Evolutionary conservation across 2,888 invertebrate genomes (phyloP).

Genomic region (Orthosia cruda): DNA sequence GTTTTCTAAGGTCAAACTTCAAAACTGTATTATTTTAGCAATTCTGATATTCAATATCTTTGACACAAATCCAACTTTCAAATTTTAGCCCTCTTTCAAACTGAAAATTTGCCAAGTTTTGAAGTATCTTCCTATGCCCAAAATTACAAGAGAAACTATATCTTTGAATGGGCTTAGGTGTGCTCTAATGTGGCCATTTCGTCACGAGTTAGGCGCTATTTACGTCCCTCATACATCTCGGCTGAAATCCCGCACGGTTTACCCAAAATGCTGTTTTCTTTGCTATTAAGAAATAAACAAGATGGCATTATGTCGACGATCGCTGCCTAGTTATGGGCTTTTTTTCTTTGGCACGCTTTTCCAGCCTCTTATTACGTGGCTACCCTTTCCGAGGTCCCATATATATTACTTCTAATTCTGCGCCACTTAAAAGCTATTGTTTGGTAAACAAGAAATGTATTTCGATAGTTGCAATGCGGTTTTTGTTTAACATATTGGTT

Average conservation of each 20-base stretch:
- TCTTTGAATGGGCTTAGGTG: constrained; percentile 36
- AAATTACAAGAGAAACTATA: constrained; percentile 42
- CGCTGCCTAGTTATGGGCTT: constrained; percentile 70
- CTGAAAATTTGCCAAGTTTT: constrained; percentile 34
- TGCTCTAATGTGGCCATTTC: constrained; percentile 50
- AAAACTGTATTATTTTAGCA: constrained; percentile 17
- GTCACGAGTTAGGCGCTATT: constrained; percentile 60
- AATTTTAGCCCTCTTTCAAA: constrained; percentile 23
- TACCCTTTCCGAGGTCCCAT: constrained; percentile 31
- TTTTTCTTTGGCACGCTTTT: constrained; percentile 75
- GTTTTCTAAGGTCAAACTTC: constrained; percentile 18
- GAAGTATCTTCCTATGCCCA: constrained; percentile 9
- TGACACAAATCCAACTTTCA: constrained; percentile 31
- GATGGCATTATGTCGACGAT: constrained; percentile 77
- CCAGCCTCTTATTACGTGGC: constrained; percentile 51
- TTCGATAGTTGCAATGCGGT: constrained; percentile 21
- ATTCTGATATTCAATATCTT: constrained; percentile 44
- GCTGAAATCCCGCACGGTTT: constrained; percentile 66
- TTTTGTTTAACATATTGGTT: constrained; percentile 46
- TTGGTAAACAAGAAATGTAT: constrained; percentile 62
- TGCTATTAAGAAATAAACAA: constrained; percentile 82
- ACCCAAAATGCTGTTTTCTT: constrained; percentile 76
- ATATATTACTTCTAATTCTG: constrained; percentile 58
- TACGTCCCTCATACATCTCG: constrained; percentile 63
- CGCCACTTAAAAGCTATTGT: constrained; percentile 4